A percentile compares a stretch with the other conserved stretches of the same genome.
Conservation (phyloP, 2,797 vertebrate genomes). For the Xiphophorus birchmanni region DNA sequence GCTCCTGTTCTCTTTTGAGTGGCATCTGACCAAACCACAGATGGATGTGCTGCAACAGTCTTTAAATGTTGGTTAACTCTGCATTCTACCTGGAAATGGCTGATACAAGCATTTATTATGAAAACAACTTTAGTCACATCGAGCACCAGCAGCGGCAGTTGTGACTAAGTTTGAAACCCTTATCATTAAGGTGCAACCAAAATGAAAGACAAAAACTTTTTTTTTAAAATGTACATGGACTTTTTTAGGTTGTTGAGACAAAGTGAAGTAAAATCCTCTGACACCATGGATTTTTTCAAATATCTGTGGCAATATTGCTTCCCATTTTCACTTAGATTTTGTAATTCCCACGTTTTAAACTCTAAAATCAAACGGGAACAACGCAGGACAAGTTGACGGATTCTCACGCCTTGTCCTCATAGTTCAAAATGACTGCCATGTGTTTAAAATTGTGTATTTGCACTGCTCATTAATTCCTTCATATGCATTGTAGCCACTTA, state of each 20-base stretch:
- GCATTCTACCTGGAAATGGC: not conserved
- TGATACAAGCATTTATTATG: not conserved
- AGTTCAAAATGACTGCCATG: not conserved
- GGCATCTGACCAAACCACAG: not conserved
- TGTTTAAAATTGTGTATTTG: too few relatives aligned
- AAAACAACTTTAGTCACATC: not conserved
- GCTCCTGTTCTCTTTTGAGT: not conserved
- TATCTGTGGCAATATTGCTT: not conserved
- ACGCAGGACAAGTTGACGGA: not conserved
- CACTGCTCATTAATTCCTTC: not conserved
- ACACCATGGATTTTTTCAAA: not conserved
- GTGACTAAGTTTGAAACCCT: not conserved
- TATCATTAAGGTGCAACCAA: not conserved
- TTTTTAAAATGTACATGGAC: not conserved
- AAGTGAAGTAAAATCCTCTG: not conserved
- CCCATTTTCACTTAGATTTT: not conserved
- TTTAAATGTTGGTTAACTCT: not conserved
- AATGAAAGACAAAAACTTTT: not conserved
- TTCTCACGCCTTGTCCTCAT: not conserved
- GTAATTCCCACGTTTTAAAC: not conserved
- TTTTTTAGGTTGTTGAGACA: not conserved
- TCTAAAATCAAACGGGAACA: not conserved
- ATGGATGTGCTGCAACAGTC: not conserved
- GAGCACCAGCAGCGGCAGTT: not conserved
- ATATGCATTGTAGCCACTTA: not conserved